Evolutionary conservation across 2,113 vertebrate species (phyloP), one percentile per base, ranked within the genome.

Genomic region (Calidris pygmaea): DNA sequence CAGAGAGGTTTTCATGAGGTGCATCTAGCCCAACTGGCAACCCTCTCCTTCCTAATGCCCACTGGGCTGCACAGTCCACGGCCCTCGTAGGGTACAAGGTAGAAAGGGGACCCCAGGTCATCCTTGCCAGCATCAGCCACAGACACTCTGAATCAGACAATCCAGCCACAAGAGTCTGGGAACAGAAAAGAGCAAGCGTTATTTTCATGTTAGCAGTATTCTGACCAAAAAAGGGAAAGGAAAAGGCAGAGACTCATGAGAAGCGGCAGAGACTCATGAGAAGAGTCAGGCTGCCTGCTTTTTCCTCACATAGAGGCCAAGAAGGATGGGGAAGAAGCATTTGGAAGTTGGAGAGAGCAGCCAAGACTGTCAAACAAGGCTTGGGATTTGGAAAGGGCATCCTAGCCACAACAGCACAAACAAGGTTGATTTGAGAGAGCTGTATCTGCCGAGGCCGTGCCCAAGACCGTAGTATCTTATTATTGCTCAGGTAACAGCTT

Each of bases 21-120:
- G 6, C 6, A 1, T 58, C 52, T 74, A 79, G 14, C 23, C 23
- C 45, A 70, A 16, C 22, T 32, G 24, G 12, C 12, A 70, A 27
- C 7, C 3, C 6, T 50, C 20, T 45, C 47, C n/a, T 30, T 39
- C 48, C 47, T 11, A 67, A 48, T 4, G 13, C 17, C 71, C 2
- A 0, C 34, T 24, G 65, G 27, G 55, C 14, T 22, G 9, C 78
- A 35, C 18, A 85, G 34, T 22, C 55, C 30, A 30, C 0, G 0
- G 29, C 6, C 14, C 24, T 45, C 7, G 3, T 6, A n/a, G 15
- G 27, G 13, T 17, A 39, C 30, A 29, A 34, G 14, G 17, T 4
- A 27, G n/a, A 85, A 85, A 39, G 12, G 9, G 29, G 22, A 63
- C 18, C 22, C 16, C 58, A 50, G 11, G 9, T 30, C 37, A 59